Evolutionary conservation across 2,113 vertebrate species (phyloP).

Genomic region (Otis tarda): DNA sequence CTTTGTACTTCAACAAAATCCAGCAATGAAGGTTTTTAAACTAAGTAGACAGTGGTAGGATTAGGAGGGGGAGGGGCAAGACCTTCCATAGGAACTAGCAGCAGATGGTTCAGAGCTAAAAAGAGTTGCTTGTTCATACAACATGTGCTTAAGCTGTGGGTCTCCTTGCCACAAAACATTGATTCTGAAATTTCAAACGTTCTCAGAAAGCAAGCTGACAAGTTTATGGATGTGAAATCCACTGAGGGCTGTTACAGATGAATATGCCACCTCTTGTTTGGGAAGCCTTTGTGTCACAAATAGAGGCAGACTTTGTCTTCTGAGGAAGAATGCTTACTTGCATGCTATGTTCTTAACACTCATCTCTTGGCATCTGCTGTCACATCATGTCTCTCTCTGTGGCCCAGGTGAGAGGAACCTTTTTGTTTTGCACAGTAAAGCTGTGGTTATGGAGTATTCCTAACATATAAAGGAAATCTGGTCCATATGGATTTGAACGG

Average conservation of each 20-base stretch:
- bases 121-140: neutral
- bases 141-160: neutral
- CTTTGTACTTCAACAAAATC: neutral
- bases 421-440: neutral
- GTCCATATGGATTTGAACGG: neutral
- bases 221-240: neutral
- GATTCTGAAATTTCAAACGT: neutral
- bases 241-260: neutral
- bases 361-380: neutral
- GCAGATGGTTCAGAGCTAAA: neutral
- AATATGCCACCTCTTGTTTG: neutral
- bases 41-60: neutral
- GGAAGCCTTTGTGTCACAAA: neutral
- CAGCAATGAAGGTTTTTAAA: neutral
- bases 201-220: neutral
- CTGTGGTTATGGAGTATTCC: neutral
- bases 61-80: neutral
- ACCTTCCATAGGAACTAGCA: neutral
- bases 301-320: neutral
- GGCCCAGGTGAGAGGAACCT: neutral
- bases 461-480: neutral
- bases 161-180: neutral
- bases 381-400: neutral
- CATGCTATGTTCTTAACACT: neutral
- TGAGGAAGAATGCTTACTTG: neutral